Conservation (phyloP, 2,797 vertebrate species). For the Crax fasciolata region DNA sequence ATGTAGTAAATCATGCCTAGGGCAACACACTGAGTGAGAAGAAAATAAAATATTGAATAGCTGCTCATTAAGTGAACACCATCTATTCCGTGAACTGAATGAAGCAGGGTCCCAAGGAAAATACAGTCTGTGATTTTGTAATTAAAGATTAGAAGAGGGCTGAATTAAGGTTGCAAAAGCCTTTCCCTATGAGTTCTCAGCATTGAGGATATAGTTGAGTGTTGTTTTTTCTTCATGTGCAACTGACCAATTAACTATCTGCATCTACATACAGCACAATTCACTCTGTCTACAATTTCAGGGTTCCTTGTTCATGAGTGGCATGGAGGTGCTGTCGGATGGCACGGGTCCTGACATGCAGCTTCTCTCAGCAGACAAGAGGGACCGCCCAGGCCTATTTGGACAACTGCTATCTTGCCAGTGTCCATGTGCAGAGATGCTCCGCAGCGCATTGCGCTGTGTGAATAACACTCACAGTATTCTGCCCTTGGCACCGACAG, state of each 20-base stretch:
- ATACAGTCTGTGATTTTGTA: constrained; percentile 33
- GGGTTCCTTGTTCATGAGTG: background rate
- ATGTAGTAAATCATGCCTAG: constrained; percentile 72
- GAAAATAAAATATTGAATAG: constrained; percentile 79
- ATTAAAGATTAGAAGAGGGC: constrained; percentile 29
- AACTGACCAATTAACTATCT: background rate
- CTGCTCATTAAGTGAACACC: constrained; percentile 62
- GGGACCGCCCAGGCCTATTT: background rate
- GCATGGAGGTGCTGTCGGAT: background rate
- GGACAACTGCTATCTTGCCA: background rate
- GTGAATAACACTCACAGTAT: constrained; percentile 56
- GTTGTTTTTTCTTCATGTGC: background rate
- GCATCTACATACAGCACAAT: background rate
- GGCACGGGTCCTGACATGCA: background rate
- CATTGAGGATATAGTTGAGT: background rate
- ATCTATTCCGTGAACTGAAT: constrained; percentile 46
- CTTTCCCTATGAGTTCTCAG: background rate
- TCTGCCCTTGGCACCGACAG: constrained; percentile 40
- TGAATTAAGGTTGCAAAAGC: constrained; percentile 7
- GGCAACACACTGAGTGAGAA: constrained; percentile 70
- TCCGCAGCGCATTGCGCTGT: background rate
- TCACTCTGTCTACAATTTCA: background rate
- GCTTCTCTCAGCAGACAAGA: background rate
- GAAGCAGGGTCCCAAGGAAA: constrained; percentile 48
- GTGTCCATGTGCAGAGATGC: background rate